Evolutionary conservation across 2,113 vertebrate genomes (phyloP), one percentile per base, ranked within the genome.

Genomic region (Alectura lathami): DNA sequence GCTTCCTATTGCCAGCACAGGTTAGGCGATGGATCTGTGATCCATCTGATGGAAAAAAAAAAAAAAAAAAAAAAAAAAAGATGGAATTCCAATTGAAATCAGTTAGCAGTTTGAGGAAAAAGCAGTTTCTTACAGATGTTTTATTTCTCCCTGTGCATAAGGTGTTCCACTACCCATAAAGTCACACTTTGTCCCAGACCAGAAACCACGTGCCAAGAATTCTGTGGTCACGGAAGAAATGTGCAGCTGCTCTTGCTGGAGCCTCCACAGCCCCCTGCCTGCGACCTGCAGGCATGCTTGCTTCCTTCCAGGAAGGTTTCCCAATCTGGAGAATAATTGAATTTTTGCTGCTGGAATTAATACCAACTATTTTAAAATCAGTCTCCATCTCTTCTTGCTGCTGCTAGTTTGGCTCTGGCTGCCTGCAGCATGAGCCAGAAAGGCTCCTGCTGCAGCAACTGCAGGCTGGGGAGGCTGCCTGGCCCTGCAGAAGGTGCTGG

Each of bases 261-360:
- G 67, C 13, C 60, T 53, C 17, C 47, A 6, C 38, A 81, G 43
- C 53, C 40, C 40, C 38, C 30, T 20, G 16, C 50, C 17, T 3
- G 0, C 9, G 38, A 29, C 42, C 43, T 0, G 1, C 76, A 74
- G 69, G 4, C 69, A 9, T 2, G 0, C n/a, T 69, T 29, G 3
- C 29, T 17, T 62, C 79, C 30, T 48, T 30, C 62, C 57, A 86
- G 81, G 67, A 87, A 75, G 42, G 42, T 43, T 53, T 82, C n/a
- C 47, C 30, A 73, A 6, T 51, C 40, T 50, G 11, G 27, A 27
- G 13, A 80, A 69, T 18, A 64, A 48, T 4, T 24, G 15, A 23
- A 2, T 45, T 36, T 66, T 53, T 80, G 21, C 32, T 42, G 13
- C 50, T 47, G 57, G 62, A 77, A 36, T 26, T 3, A n/a, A 27